A percentile compares a stretch with the other conserved stretches of the same genome.
Conservation (phyloP, 2,113 vertebrate genomes). For the Fulica atra region DNA sequence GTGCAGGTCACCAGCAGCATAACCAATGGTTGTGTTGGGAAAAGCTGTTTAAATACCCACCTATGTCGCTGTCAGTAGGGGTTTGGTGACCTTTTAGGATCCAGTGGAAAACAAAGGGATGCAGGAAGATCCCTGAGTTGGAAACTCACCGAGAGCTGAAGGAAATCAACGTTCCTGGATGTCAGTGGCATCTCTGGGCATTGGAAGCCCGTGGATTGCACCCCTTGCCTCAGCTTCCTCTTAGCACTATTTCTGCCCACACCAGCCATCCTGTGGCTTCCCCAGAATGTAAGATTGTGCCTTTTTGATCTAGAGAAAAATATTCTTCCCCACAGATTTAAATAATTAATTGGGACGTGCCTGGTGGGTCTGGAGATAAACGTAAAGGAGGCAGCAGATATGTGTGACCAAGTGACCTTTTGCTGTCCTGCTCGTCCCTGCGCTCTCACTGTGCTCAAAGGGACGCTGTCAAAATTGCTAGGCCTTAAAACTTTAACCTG, state of each 20-base stretch:
- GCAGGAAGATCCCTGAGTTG: not conserved
- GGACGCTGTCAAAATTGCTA: constrained; percentile 67
- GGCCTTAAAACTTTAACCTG: constrained; percentile 63
- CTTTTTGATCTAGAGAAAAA: constrained; percentile 5
- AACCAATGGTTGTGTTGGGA: constrained; percentile 14
- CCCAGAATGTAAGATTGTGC: not conserved
- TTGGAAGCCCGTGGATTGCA: not conserved
- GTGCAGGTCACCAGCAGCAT: not conserved
- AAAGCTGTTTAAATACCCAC: constrained; percentile 27
- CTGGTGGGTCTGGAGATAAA: constrained; percentile 57
- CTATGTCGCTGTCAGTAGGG: constrained; percentile 22
- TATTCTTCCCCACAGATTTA: constrained; percentile 36
- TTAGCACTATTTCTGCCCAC: not conserved
- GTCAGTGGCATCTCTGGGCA: not conserved
- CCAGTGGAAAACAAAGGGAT: constrained; percentile 17
- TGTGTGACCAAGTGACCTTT: constrained; percentile 65
- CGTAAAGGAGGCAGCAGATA: constrained; percentile 18
- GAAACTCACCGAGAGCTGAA: not conserved
- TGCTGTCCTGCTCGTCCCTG: constrained; percentile 47
- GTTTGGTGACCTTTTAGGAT: constrained; percentile 53
- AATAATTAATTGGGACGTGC: constrained; percentile 66
- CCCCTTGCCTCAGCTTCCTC: not conserved
- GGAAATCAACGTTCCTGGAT: not conserved
- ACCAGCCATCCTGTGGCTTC: not conserved
- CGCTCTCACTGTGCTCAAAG: constrained; percentile 59